These are phyloP conservation scores for Lamellibrachia satsuma DNA, from an alignment of 2,888 invertebrate genomes.

Conservation along the genomic window DNA sequence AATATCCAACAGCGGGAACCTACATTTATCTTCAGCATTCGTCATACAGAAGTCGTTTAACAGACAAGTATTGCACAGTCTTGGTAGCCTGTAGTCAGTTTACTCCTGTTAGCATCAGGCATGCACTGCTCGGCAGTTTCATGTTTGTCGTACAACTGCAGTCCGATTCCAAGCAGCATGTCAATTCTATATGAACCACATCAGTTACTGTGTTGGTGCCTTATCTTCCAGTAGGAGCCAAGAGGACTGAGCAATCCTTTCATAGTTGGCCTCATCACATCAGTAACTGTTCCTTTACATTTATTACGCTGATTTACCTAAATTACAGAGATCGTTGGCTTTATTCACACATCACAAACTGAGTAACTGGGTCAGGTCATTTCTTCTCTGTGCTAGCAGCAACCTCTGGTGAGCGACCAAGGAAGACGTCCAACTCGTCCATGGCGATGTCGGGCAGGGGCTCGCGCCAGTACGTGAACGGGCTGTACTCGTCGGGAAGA, in stretches of 20 bases:
- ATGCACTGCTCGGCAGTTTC: neutral
- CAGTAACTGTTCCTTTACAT: neutral
- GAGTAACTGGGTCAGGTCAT: neutral
- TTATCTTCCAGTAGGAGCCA: too few species aligned
- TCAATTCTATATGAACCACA: neutral
- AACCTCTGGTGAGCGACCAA: constrained; percentile 2
- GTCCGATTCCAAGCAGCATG: neutral
- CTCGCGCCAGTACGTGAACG: constrained; percentile 92
- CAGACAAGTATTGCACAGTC: neutral
- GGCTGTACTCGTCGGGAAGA: constrained; percentile 74
- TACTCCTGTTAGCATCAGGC: neutral
- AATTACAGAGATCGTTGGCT: neutral
- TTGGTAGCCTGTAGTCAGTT: neutral
- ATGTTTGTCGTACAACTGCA: neutral
- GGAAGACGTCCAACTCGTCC: neutral
- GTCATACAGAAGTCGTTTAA: neutral
- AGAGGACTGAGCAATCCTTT: too few species aligned
- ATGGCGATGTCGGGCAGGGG: constrained; percentile 68
- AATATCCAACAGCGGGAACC: neutral
- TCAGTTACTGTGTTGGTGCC: neutral
- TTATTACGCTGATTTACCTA: neutral
- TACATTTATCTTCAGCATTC: neutral
- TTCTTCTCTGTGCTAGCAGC: neutral
- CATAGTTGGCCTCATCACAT: too few species aligned
- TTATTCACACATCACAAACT: neutral